Percentiles rank a stretch among this genome's conserved stretches.
Conservation (phyloP, 1,140 invertebrate genomes). For the Drosophila parvula region DNA sequence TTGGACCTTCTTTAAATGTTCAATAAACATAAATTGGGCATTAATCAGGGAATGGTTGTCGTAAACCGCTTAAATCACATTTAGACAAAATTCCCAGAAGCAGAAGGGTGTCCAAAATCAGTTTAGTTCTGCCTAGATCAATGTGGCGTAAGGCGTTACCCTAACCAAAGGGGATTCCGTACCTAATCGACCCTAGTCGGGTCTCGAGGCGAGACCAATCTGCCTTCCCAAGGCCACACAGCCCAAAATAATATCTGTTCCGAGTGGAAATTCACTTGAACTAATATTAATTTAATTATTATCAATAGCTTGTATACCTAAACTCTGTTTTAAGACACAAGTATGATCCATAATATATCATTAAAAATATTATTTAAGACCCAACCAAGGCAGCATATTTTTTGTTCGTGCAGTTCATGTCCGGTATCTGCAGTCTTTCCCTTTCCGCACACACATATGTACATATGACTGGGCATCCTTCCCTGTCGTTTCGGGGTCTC, state of each 20-base stretch:
- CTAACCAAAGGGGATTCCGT: neutral
- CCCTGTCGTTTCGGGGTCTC: constrained; percentile 17
- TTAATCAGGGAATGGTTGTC: neutral
- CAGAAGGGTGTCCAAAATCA: neutral
- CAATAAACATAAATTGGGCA: neutral
- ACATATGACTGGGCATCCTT: constrained; percentile 45
- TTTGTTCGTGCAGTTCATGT: constrained; percentile 1
- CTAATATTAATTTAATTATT: neutral
- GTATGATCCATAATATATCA: too few relatives aligned
- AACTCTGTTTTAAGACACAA: neutral
- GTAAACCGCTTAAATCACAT: neutral
- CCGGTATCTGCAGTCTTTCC: neutral
- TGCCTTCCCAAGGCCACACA: neutral
- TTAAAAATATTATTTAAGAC: neutral
- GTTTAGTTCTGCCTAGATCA: constrained; percentile 18
- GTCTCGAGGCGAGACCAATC: constrained; percentile 1
- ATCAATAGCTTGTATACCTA: too few relatives aligned
- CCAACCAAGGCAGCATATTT: neutral
- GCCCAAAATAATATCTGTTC: neutral
- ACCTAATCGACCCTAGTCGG: constrained; percentile 33
- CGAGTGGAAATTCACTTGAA: neutral
- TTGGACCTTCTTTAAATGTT: neutral
- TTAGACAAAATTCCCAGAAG: neutral
- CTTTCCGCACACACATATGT: constrained; percentile 9
- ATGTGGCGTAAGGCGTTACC: constrained; percentile 29